Evolutionary conservation across 2,797 vertebrate species (phyloP), one percentile per base, ranked within the genome.

Genomic region (Melanotaenia trifasciata): DNA sequence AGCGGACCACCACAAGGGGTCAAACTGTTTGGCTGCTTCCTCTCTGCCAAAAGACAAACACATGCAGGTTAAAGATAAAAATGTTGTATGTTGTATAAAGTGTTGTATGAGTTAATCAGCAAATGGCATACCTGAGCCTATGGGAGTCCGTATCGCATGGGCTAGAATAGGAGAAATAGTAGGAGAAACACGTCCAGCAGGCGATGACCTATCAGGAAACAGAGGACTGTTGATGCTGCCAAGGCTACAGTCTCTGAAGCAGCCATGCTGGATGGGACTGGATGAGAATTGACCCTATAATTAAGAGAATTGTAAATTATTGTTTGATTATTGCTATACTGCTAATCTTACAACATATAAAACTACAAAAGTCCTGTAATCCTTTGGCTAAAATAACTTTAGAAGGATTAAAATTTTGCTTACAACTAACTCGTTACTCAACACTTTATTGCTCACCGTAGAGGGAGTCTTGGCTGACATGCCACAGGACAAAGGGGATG

Each of bases 231-330:
- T 82, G 33, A 95, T 81, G 81, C 97, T 98, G 74, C 97, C 98
- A 22, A 99, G 92, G 84, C 98, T 99, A 71, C 95, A 96, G 51
- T 95, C 92, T 81, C 96, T 95, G 81, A 92, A 56, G 86, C 89
- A 88, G 69, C 95, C 95, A 38, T 95, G 94, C 76, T 95, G 95
- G 89, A 99, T 98, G 61, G 98, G 98, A 84, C 98, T 99, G 58
- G 98, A 99, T 0, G 98, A 99, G 93, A 99, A 97, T 63, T 99
- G 97, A 56, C 96, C 97, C 98, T 99, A 40, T 3, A 43, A 54
- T 71, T 12, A 13, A 78, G 10, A 57, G 10, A 80, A 58, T 13
- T 30, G 2, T 5, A 79, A 3, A 26, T 20, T 0, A 40, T 32
- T 40, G 24, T 32, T 38, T 24, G 5, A 13, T 54, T 5, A 30